phyloP scores from a whole-genome alignment of 2,113 vertebrate genomes.

The Myrmophylax atrothorax region DNA sequence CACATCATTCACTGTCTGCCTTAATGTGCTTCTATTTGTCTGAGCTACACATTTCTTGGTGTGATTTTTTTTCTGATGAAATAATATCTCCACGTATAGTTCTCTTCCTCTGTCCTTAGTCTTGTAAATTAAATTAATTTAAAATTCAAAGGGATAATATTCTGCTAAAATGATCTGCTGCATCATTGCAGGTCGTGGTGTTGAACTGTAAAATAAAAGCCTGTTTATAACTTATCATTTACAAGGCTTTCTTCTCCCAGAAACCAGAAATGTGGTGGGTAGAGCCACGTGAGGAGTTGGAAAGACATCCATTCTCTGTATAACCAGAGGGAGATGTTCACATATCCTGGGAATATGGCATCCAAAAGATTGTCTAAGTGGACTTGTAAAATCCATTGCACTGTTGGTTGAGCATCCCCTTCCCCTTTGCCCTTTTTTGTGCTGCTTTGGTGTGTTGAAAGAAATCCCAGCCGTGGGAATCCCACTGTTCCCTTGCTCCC shows the following conservation, averaged over 20 bases:
- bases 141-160: constrained; percentile 45
- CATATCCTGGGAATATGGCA: background rate
- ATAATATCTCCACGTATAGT: background rate
- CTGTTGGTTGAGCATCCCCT: rapidly evolving
- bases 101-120: background rate
- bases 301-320: background rate
- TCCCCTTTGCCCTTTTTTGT: background rate
- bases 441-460: background rate
- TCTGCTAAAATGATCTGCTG: constrained; percentile 12
- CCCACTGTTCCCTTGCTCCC: background rate
- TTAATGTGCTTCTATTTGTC: constrained; percentile 55
- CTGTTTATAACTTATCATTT: background rate
- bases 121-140: constrained; percentile 58
- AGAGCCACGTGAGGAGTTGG: background rate
- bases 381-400: background rate
- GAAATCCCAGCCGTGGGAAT: background rate
- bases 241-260: background rate
- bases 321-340: background rate
- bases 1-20: constrained; percentile 38
- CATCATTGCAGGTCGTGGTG: constrained; percentile 30
- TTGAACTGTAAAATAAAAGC: constrained; percentile 26
- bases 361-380: background rate
- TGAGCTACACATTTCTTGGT: constrained; percentile 36
- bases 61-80: constrained; percentile 6
- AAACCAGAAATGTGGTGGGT: background rate